Evolutionary conservation across 1,140 invertebrate species (phyloP), one percentile per base, ranked within the genome.

Genomic region (Brachionus paranguensis): DNA sequence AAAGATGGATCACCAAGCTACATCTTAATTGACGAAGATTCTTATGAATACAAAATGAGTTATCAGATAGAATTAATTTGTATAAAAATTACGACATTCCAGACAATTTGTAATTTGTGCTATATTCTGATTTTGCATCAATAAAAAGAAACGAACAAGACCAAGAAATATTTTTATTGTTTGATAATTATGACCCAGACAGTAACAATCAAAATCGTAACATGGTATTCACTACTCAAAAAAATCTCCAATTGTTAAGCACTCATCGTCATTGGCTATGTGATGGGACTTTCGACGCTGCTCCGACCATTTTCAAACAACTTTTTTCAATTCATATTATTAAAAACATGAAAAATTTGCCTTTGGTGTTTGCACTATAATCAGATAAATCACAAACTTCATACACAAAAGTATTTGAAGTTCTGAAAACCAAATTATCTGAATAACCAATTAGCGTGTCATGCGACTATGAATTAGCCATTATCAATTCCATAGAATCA

Each of bases 251-350:
- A 33, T 33, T 70, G 14, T 37, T 70, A 29, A 37, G 14, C 29
- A 27, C 20, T 29, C 29, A 70, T 70, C 65, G 65, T 33, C 20
- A 70, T 70, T 70, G 65, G 65, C 65, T 70, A 70, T 70, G 65
- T 70, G 65, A 70, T 70, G 65, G 65, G 20, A 70, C 65, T 27
- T 70, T 70, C 33, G 65, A 70, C 27, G 29, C 24, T 33, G 65
- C 65, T 29, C 65, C 65, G 6, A 14, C 1, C n/a, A 70, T 70
- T 37, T 70, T 70, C 65, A 37, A 11, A 1, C 65, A 70, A 70
- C 33, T 70, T 37, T 70, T 70, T 33, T 33, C 65, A 29, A 37
- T 70, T 33, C 65, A 70, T 5, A 14, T 70, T 33, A 33, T 70
- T 17, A 70, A 70, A 37, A 70, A 70, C 33, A 37, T 8, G 29